Conservation (phyloP, 92 coral and sea anemone genomes). For the Paragorgia papillata region DNA sequence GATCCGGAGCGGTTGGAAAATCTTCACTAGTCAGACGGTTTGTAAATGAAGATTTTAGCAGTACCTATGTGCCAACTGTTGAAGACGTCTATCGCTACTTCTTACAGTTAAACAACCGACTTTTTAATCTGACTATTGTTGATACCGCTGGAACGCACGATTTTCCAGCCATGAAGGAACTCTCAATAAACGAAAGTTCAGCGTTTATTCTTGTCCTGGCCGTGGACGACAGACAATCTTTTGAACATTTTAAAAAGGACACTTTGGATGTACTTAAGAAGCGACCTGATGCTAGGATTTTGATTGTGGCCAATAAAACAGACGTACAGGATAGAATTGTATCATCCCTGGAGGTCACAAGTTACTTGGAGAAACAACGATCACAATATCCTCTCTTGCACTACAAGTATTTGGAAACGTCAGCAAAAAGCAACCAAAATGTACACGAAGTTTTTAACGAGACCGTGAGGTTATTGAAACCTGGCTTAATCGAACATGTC, state of each 20-base stretch:
- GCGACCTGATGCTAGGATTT: conserved; percentile 38
- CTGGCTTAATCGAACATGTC: neutral
- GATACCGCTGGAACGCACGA: conserved; percentile 86
- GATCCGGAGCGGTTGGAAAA: conserved; percentile 96
- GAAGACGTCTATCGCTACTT: conserved; percentile 76
- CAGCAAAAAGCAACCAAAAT: conserved; percentile 78
- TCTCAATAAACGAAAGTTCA: conserved; percentile 68
- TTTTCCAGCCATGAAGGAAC: conserved; percentile 91
- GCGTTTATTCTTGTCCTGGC: conserved; percentile 86
- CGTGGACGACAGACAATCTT: conserved; percentile 69
- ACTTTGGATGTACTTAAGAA: neutral
- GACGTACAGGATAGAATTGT: conserved; percentile 75
- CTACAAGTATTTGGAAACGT: conserved; percentile 78
- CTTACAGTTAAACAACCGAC: conserved; percentile 55
- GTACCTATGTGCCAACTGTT: conserved; percentile 75
- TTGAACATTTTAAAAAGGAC: conserved; percentile 71
- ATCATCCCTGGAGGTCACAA: conserved; percentile 64
- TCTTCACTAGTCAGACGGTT: conserved; percentile 81
- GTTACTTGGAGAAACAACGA: conserved; percentile 53
- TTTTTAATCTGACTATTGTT: conserved; percentile 74
- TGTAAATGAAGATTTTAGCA: conserved; percentile 63
- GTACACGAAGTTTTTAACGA: conserved; percentile 75
- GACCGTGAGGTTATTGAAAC: conserved; percentile 58
- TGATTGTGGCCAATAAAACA: conserved; percentile 85
- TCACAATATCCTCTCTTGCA: conserved; percentile 50